These are phyloP conservation scores for Hydraecia micacea DNA, from an alignment of 2,888 invertebrate genomes.

Conservation along the genomic window DNA sequence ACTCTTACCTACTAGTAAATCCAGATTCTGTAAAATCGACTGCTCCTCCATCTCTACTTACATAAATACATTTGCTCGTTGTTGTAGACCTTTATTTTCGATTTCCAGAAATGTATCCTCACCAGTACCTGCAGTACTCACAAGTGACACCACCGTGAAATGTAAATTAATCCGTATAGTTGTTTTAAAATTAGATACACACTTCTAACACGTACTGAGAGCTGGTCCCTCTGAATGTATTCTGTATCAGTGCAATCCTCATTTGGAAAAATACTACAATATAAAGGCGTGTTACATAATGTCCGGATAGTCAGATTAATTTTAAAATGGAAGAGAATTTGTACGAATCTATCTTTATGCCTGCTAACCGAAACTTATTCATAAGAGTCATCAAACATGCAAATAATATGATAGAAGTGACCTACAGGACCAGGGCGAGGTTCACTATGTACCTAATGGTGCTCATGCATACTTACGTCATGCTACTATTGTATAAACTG, in stretches of 20 bases:
- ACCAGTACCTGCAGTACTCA: not conserved
- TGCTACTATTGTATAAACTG: not conserved
- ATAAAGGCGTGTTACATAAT: not conserved
- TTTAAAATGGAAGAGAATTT: not conserved
- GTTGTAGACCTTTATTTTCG: not conserved
- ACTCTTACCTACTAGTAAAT: not conserved
- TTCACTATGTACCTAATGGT: too few relatives aligned
- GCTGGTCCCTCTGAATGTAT: not conserved
- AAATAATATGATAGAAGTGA: not conserved
- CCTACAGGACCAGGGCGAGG: not conserved
- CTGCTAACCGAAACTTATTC: not conserved
- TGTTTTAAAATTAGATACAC: not conserved
- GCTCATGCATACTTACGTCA: not conserved
- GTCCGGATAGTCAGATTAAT: not conserved
- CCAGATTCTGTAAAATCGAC: not conserved
- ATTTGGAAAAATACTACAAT: not conserved
- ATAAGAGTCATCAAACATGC: not conserved
- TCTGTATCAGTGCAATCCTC: too few relatives aligned
- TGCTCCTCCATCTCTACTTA: not conserved
- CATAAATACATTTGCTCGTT: not conserved
- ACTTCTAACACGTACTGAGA: not conserved
- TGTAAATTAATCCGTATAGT: not conserved
- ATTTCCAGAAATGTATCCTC: not conserved
- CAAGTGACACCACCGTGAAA: not conserved
- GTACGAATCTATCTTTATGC: not conserved